phyloP scores from a whole-genome alignment of 2,888 invertebrate species.

The Sarcophaga caerulescens region DNA sequence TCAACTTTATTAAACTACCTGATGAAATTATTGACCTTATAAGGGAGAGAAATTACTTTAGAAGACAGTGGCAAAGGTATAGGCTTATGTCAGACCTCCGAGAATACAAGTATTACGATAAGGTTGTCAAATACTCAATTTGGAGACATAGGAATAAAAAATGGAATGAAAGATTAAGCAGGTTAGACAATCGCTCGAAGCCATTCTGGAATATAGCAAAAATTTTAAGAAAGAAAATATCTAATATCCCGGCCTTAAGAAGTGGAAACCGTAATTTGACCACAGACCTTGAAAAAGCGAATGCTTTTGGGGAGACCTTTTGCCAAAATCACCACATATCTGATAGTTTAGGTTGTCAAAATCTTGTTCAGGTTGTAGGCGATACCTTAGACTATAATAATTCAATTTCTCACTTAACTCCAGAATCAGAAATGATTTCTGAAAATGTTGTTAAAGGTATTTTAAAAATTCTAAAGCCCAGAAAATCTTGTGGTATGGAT shows the following conservation, averaged over 20 bases:
- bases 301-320: not conserved
- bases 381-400: not conserved
- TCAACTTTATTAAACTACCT: constrained; percentile 28
- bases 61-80: not conserved
- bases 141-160: constrained; percentile 33
- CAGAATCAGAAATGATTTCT: not conserved
- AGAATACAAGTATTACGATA: constrained; percentile 3
- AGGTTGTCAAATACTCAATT: constrained; percentile 13
- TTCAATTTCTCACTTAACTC: not conserved
- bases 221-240: constrained; percentile 21
- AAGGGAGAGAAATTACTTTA: not conserved
- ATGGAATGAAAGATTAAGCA: constrained; percentile 39
- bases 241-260: not conserved
- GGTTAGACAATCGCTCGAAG: constrained; percentile 33
- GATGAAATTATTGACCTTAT: not conserved
- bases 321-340: not conserved
- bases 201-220: constrained; percentile 49
- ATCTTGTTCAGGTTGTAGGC: not conserved
- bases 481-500: constrained; percentile 5
- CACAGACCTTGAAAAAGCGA: not conserved
- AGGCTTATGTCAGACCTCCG: not conserved
- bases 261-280: not conserved
- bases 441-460: not conserved
- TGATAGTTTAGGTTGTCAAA: not conserved
- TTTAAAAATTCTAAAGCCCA: not conserved